Conservation (phyloP, 2,797 vertebrate species). For the Acanthurus leucopareius region DNA sequence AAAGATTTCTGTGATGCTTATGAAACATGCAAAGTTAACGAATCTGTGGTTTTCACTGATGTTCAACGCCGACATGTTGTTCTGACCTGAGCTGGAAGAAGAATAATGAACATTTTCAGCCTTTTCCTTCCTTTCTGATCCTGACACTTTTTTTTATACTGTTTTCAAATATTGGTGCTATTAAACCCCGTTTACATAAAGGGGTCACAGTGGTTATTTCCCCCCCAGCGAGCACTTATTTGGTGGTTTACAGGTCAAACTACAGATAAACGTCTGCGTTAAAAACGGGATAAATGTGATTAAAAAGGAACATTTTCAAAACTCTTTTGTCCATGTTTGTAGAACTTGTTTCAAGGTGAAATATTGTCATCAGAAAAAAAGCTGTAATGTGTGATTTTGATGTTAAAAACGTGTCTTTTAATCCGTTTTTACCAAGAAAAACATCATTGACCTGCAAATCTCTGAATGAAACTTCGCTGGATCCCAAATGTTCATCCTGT, state of each 20-base stretch:
- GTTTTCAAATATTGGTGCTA: slow-evolving; percentile 61
- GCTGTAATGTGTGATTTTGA: too few species aligned
- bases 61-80: too few species aligned
- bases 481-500: background rate
- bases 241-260: background rate
- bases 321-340: too few species aligned
- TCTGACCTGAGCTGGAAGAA: background rate
- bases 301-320: background rate
- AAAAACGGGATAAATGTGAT: background rate
- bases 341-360: too few species aligned
- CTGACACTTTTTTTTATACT: background rate
- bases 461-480: slow-evolving; percentile 9
- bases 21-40: too few species aligned
- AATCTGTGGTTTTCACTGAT: too few species aligned
- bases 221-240: background rate
- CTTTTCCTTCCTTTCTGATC: background rate
- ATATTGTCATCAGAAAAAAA: too few species aligned
- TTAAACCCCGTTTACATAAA: slow-evolving; percentile 10
- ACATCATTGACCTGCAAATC: slow-evolving; percentile 1
- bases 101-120: background rate
- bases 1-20: too few species aligned
- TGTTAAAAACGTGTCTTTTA: background rate
- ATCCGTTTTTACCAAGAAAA: background rate
- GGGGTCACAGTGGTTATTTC: slow-evolving; percentile 25
- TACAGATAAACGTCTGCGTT: background rate